Conservation (phyloP, 2,113 vertebrate species). For the Balaeniceps rex region DNA sequence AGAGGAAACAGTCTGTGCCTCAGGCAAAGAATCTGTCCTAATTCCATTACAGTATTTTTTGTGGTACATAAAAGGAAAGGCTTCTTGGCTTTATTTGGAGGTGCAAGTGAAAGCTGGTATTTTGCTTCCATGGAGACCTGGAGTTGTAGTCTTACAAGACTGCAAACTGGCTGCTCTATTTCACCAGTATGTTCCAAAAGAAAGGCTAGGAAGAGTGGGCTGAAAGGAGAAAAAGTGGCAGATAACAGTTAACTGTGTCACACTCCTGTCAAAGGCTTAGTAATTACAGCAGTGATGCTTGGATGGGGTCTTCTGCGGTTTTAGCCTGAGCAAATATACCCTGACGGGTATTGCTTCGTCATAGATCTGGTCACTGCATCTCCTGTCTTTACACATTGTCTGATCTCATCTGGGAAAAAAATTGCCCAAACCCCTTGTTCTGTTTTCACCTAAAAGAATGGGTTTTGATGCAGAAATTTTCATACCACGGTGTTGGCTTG, state of each 20-base stretch:
- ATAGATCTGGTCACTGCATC: neutral
- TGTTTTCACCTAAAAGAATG: neutral
- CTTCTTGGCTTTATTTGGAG: neutral
- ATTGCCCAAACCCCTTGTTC: neutral
- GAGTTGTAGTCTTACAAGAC: neutral
- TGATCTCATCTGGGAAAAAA: neutral
- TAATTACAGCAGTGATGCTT: neutral
- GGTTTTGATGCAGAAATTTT: neutral
- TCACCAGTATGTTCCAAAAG: neutral
- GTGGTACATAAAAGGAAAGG: neutral
- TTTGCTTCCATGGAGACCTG: slow-evolving; percentile 51
- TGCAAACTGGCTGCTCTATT: neutral
- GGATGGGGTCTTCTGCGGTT: neutral
- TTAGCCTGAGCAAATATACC: neutral
- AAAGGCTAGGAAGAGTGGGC: neutral
- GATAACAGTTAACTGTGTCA: neutral
- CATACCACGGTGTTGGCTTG: neutral
- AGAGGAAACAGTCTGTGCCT: neutral
- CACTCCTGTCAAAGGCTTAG: neutral
- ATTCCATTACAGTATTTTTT: neutral
- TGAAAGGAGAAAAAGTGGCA: neutral
- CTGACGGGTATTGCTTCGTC: neutral
- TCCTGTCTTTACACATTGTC: neutral
- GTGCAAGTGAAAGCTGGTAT: neutral
- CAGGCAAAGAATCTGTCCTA: neutral